phyloP scores from a whole-genome alignment of 2,113 vertebrate species.

The Henicopernis longicauda region DNA sequence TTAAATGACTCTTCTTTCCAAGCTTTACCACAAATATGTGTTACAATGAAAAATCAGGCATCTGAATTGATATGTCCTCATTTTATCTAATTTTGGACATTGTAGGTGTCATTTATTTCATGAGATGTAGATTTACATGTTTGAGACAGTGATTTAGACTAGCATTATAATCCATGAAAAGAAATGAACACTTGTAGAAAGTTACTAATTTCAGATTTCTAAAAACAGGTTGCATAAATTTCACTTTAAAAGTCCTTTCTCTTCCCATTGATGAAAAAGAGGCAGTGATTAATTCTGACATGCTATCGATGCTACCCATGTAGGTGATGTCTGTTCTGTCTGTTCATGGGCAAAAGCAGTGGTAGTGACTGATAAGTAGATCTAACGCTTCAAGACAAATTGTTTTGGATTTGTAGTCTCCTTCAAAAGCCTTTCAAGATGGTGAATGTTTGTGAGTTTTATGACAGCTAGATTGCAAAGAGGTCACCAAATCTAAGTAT shows the following conservation, averaged over 20 bases:
- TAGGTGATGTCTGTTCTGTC: not conserved
- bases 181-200: not conserved
- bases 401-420: not conserved
- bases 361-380: not conserved
- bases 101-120: not conserved
- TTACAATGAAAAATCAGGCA: not conserved
- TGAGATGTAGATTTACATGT: not conserved
- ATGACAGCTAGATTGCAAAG: not conserved
- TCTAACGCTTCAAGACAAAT: not conserved
- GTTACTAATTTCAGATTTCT: not conserved
- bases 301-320: accelerated
- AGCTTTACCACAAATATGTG: not conserved
- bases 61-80: not conserved
- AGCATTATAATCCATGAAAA: not conserved
- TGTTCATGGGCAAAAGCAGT: not conserved
- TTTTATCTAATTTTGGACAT: not conserved
- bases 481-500: not conserved
- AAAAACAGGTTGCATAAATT: not conserved
- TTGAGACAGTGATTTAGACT: not conserved
- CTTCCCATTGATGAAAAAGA: not conserved
- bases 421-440: not conserved
- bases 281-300: not conserved
- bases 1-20: not conserved
- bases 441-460: not conserved
- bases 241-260: not conserved